These are phyloP conservation scores for Siniperca obscura DNA, from an alignment of 2,797 vertebrate genomes.

Conservation along the genomic window DNA sequence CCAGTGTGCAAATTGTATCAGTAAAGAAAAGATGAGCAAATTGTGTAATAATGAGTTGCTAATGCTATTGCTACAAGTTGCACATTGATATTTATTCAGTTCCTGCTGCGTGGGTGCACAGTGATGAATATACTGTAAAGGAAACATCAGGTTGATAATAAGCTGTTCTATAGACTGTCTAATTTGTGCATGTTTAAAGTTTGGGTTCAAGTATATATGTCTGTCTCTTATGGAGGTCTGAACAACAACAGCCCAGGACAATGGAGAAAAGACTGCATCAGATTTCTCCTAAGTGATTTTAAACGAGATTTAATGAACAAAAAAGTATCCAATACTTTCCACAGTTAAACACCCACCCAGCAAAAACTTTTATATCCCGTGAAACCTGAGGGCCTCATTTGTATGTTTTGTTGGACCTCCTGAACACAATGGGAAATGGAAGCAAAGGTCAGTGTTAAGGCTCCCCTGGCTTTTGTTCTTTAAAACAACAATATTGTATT, in stretches of 20 bases:
- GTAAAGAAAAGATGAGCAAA: background rate
- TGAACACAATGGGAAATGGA: slow-evolving; percentile 88
- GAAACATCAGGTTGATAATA: background rate
- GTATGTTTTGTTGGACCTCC: slow-evolving; percentile 88
- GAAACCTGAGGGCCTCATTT: slow-evolving; percentile 85
- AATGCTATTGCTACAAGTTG: background rate
- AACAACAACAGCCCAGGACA: background rate
- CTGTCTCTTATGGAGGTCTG: background rate
- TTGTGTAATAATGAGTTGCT: background rate
- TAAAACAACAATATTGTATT: slow-evolving; percentile 90
- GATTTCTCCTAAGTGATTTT: background rate
- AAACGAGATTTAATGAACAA: slow-evolving; percentile 17
- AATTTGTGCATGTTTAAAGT: background rate
- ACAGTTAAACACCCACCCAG: slow-evolving; percentile 32
- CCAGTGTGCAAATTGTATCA: background rate
- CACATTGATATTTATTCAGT: background rate
- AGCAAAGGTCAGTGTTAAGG: slow-evolving; percentile 94
- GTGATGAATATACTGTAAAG: background rate
- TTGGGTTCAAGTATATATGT: background rate
- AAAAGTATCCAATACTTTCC: slow-evolving; percentile 7
- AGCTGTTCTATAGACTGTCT: background rate
- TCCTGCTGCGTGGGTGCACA: background rate
- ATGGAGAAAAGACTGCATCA: background rate
- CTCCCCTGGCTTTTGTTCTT: slow-evolving; percentile 89
- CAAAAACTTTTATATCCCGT: slow-evolving; percentile 45